Base-by-base conservation (phyloP, 2,888 invertebrate genomes). In the Thumatha senex region DNA sequence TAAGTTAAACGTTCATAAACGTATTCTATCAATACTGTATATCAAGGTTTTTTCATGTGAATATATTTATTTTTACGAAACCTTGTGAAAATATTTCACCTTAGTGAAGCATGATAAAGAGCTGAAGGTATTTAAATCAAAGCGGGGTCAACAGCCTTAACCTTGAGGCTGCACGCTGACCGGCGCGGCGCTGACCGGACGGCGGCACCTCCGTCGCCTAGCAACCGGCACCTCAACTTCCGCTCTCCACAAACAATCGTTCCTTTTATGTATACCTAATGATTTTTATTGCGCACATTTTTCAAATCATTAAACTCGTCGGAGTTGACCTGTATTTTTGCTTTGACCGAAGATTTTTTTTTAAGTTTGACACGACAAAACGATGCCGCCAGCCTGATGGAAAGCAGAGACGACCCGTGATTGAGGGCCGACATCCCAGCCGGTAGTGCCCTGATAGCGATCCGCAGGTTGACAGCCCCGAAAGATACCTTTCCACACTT, bases 141-240 rank as follows among this genome's bases (percentile, higher is more conserved):
- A 18, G 35, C 30, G 65, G 63, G 79, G 70, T 67, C 79, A 74
- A 68, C 58, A 76, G 71, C 81, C 81, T 77, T 82, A 78, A 84
- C 84, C 83, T 83, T 82, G 81, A 61, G 61, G 51, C n/a, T 13
- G 48, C 15, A 40, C 12, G 36, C 13, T 38, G 46, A 12, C 36
- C 46, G 38, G 34, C 14, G 38, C 42, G 54, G 44, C 29, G 53
- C 49, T 13, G 31, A 38, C 38, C 8, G 35, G 51, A 52, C n/a
- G 42, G 51, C 54, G 35, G 40, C 51, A 51, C 30, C 56, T 40
- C 5, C 47, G 72, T 82, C 48, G 69, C 72, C 70, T 56, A 72
- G 80, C 70, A 56, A 78, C 83, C 64, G 31, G 51, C 64, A 52
- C 64, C 70, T 67, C 70, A 69, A 74, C 73, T 77, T 79, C 78